Evolutionary conservation across 2,888 invertebrate species (phyloP), one percentile per base, ranked within the genome.

Genomic region (Lasioglossum leucozonium): DNA sequence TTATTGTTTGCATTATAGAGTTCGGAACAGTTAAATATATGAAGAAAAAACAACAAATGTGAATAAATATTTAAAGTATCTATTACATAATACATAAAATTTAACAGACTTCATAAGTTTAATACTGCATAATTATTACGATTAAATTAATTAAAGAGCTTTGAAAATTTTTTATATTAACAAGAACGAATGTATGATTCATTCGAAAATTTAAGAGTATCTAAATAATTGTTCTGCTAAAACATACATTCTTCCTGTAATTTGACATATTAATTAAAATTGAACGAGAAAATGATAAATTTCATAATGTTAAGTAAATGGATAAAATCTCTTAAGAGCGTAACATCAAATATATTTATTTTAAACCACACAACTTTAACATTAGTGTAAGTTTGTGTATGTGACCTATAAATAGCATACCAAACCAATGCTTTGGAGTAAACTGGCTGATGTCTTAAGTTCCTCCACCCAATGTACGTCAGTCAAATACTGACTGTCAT

Each of bases 401-500:
- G 92, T 88, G 91, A 87, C 88, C 91, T 90, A 92, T 92, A 93
- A 93, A 93, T 93, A 93, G 92, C 88, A 67, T 86, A 86, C 86
- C 88, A 88, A 91, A 90, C 89, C 84, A 87, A 90, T 87, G 86
- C 90, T 88, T 90, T 90, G 91, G 90, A 92, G 91, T 90, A 91
- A 93, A 92, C 91, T 91, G 90, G 91, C 89, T 87, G 92, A 93
- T 92, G 93, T 92, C 91, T 93, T 90, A 93, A 89, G 89, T 91
- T 91, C 86, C 82, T 87, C 91, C 91, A 91, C 89, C 87, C 89
- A 89, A 84, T 85, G 89, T 86, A 87, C 92, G 93, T 93, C 94
- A 95, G 95, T 94, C 92, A 93, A 94, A 94, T 93, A 91, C 91
- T 92, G 87, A 91, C 93, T 94, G 93, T 93, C 94, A 93, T 90